These are phyloP conservation scores for Tortricodes alternella DNA, from an alignment of 2,888 invertebrate genomes.

Conservation along the genomic window DNA sequence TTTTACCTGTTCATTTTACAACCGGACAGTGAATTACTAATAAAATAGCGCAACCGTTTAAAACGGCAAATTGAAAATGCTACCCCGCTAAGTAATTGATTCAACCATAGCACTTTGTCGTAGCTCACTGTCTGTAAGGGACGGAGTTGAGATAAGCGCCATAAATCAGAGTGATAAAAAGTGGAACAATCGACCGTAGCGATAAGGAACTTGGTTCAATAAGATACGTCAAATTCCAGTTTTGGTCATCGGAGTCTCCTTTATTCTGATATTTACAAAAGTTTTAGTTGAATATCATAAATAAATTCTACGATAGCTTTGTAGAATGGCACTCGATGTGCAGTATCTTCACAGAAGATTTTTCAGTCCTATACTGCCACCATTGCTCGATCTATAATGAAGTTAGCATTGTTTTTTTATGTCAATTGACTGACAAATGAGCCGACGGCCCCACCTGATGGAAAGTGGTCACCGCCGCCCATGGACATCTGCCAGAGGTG, in stretches of 20 bases:
- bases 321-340: background rate
- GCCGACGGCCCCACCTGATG: too few species aligned
- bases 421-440: too few species aligned
- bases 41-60: conserved; percentile 44
- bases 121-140: conserved; percentile 55
- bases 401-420: conserved; percentile 38
- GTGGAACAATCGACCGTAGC: conserved; percentile 44
- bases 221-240: conserved; percentile 20
- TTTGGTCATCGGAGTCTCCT: conserved; percentile 7
- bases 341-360: conserved; percentile 8
- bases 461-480: too few species aligned
- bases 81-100: conserved; percentile 65
- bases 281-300: background rate
- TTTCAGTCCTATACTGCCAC: conserved; percentile 4
- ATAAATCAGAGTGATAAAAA: conserved; percentile 73
- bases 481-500: too few species aligned
- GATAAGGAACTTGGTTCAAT: conserved; percentile 37
- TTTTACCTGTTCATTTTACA: conserved; percentile 24
- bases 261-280: conserved; percentile 2
- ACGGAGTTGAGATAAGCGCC: conserved; percentile 58
- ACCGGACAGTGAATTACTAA: conserved; percentile 37
- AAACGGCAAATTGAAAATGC: conserved; percentile 62
- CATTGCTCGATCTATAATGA: conserved; percentile 24
- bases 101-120: conserved; percentile 59
- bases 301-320: background rate